Conservation (phyloP, 2,113 vertebrate genomes). For the Dasyornis broadbenti region DNA sequence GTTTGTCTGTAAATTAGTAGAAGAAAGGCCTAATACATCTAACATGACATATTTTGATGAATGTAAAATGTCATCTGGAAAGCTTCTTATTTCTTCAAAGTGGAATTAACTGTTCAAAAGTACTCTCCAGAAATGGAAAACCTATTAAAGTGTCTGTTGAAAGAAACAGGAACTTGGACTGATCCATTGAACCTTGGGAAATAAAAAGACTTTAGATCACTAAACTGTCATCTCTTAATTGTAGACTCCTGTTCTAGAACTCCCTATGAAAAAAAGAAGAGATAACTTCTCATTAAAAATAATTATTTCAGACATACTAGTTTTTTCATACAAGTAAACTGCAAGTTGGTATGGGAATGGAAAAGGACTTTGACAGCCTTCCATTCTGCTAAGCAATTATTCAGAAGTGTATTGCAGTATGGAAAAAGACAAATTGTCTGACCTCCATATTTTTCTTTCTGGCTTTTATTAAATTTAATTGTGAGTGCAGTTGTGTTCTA, state of each 20-base stretch:
- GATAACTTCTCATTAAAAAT: neutral
- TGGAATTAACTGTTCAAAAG: neutral
- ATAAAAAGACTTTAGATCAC: neutral
- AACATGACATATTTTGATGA: neutral
- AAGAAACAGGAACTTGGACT: neutral
- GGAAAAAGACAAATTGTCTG: neutral
- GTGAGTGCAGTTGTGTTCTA: neutral
- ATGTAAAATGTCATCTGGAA: neutral
- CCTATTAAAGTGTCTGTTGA: neutral
- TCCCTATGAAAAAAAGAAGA: neutral
- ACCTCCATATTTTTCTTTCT: neutral
- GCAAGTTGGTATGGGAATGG: neutral
- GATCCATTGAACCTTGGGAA: neutral
- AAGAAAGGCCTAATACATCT: neutral
- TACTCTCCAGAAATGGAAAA: neutral
- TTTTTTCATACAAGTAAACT: neutral
- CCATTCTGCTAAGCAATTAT: neutral
- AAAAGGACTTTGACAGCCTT: neutral
- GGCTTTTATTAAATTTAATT: neutral
- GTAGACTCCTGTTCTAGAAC: neutral
- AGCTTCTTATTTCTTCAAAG: neutral
- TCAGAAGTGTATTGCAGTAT: neutral
- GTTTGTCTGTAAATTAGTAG: neutral
- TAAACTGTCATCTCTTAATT: neutral
- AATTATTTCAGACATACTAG: neutral